Evolutionary conservation across 1,140 invertebrate genomes (phyloP).

Genomic region (Drosophila lacertosa): DNA sequence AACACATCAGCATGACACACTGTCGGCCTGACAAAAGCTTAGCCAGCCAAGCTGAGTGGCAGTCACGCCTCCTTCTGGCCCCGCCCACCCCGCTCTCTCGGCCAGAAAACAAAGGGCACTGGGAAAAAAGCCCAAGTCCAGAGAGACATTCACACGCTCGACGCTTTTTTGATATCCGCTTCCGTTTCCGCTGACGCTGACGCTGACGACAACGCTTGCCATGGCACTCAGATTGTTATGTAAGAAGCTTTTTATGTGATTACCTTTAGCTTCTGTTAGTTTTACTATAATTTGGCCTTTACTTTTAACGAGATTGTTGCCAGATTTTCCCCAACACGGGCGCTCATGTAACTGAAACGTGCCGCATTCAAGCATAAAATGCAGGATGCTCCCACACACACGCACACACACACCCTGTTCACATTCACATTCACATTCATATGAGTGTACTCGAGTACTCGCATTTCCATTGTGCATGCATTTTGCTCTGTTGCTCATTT

Average conservation of each 20-base stretch:
- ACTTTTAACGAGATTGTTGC: slow-evolving; percentile 78
- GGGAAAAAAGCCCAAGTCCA: slow-evolving; percentile 3
- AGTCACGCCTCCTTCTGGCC: too few relatives aligned
- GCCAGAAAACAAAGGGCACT: slow-evolving; percentile 2
- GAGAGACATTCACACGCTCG: slow-evolving; percentile 63
- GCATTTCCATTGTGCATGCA: slow-evolving; percentile 36
- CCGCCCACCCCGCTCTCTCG: too few relatives aligned
- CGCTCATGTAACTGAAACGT: slow-evolving; percentile 53
- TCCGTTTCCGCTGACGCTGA: slow-evolving; percentile 59
- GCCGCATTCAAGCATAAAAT: slow-evolving; percentile 40
- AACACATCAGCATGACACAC: slow-evolving; percentile 77
- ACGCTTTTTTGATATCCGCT: slow-evolving; percentile 60
- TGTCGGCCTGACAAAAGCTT: slow-evolving; percentile 75
- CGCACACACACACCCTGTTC: too few relatives aligned
- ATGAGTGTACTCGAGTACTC: slow-evolving; percentile 8
- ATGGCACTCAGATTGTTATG: slow-evolving; percentile 60
- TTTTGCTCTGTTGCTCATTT: slow-evolving; percentile 42
- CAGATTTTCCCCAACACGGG: slow-evolving; percentile 49
- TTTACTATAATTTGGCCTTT: slow-evolving; percentile 81
- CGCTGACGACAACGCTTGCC: slow-evolving; percentile 6
- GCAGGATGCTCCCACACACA: slow-evolving; percentile 24
- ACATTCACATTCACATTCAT: slow-evolving; percentile 5
- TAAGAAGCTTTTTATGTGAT: slow-evolving; percentile 81
- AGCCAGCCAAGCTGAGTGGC: slow-evolving; percentile 48
- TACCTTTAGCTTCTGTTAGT: slow-evolving; percentile 80